phyloP scores from a whole-genome alignment of 2,113 vertebrate species.

The Elgaria multicarinata region DNA sequence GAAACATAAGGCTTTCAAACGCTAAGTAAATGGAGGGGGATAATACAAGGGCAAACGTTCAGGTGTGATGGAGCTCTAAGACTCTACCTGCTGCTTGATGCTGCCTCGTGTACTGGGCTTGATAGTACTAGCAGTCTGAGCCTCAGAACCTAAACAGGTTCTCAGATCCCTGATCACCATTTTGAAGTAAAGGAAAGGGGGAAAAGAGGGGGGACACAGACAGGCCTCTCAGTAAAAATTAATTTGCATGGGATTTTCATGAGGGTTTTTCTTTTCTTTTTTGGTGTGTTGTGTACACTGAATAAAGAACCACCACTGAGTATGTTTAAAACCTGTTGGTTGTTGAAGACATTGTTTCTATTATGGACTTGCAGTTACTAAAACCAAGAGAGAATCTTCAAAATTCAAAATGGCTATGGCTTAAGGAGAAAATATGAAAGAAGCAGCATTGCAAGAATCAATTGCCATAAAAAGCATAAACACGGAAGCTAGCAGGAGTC shows the following conservation, averaged over 20 bases:
- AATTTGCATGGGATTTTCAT: background rate
- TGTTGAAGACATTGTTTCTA: slow-evolving; percentile 31
- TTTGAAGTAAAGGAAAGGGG: background rate
- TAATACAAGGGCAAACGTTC: too few relatives aligned
- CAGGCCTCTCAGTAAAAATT: too few relatives aligned
- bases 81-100: too few relatives aligned
- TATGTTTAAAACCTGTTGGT: background rate
- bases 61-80: too few relatives aligned
- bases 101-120: background rate
- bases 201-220: background rate
- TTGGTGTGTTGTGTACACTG: too few relatives aligned
- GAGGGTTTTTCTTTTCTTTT: too few relatives aligned
- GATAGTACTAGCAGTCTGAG: background rate
- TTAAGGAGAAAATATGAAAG: background rate
- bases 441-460: slow-evolving; percentile 16
- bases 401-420: background rate
- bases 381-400: background rate
- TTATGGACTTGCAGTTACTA: background rate
- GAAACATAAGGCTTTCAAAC: too few relatives aligned
- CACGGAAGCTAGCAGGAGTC: slow-evolving; percentile 27
- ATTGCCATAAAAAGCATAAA: slow-evolving; percentile 53
- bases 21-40: too few relatives aligned
- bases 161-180: background rate
- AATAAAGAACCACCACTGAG: background rate
- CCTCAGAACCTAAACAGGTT: background rate